Base-by-base conservation (phyloP, 2,797 vertebrate genomes). In the Diglossa cyanea region DNA sequence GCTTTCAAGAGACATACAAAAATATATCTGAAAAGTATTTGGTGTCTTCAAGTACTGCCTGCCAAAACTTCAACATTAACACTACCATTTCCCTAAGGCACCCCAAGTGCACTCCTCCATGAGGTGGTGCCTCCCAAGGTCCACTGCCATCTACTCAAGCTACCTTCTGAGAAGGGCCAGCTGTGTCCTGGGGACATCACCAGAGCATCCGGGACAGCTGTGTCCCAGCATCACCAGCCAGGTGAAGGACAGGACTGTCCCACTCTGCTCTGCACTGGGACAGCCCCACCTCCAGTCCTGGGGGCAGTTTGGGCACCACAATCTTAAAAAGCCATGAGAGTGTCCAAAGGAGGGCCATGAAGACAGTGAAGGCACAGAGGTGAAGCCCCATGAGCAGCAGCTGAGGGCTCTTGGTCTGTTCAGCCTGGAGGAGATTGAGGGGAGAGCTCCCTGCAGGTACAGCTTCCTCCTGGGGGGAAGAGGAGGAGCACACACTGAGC, bases 1-100 rank as follows among this genome's bases (percentile, higher is more conserved):
- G 91, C 76, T 94, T 90, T 93, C 54, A 92, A 92, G 68, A 92
- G 68, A 92, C 13, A 39, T 4, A 86, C 51, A 93, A 94, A 95
- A 95, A 89, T 67, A 82, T 2, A 91, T 28, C 45, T 0, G 0
- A 83, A 61, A 94, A 75, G 47, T 86, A 87, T 90, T 77, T 68
- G 39, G 78, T 44, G 33, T 55, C 82, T 88, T 75, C 72, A 78
- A 89, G 54, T 18, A 55, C 31, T 25, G 78, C 65, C 94, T 93
- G 82, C 35, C 78, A 86, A 94, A 82, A 30, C 68, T 62, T 47
- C 54, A 84, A 11, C 66, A 20, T 61, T 76, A 95, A 73, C 85
- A 47, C 37, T 23, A 48, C 53, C 42, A 24, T 33, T 51, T 77
- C 68, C 48, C 63, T 26, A 67, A 77, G n/a, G 50, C 55, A 77